These are phyloP conservation scores for Steatocranus sp. DNA, from an alignment of 2,797 vertebrate genomes.

Conservation along the genomic window DNA sequence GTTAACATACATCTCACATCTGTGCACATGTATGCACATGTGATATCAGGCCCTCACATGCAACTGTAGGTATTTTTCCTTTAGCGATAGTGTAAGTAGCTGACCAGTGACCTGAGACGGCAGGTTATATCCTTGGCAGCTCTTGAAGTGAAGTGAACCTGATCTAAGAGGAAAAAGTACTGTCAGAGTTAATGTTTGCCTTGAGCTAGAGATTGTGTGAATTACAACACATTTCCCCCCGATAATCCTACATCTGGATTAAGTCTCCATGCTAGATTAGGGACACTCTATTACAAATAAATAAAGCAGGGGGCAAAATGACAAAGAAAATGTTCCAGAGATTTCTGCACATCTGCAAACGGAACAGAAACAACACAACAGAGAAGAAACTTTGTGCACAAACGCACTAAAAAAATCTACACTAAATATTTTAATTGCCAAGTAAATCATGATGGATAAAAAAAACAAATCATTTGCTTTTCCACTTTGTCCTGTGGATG, in stretches of 20 bases:
- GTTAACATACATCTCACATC: background rate
- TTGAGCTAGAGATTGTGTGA: constrained; percentile 25
- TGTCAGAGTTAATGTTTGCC: constrained; percentile 1
- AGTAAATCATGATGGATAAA: background rate
- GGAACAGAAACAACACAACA: background rate
- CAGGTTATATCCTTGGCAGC: background rate
- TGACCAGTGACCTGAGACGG: background rate
- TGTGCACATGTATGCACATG: background rate
- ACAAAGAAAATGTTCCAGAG: background rate
- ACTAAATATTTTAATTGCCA: background rate
- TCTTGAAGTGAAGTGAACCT: background rate
- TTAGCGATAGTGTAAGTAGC: background rate
- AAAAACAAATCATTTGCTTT: background rate
- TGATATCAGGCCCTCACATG: background rate
- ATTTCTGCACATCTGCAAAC: background rate
- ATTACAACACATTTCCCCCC: constrained; percentile 33
- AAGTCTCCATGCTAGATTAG: constrained; percentile 40
- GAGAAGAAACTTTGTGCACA: background rate
- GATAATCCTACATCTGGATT: constrained; percentile 56
- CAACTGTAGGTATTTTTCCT: background rate
- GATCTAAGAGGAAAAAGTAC: constrained; percentile 5
- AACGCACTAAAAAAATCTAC: accelerated
- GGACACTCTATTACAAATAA: constrained; percentile 14
- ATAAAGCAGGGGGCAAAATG: background rate
- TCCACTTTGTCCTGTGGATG: background rate